Conservation (phyloP, 2,113 vertebrate genomes). For the Crotalus viridis region DNA sequence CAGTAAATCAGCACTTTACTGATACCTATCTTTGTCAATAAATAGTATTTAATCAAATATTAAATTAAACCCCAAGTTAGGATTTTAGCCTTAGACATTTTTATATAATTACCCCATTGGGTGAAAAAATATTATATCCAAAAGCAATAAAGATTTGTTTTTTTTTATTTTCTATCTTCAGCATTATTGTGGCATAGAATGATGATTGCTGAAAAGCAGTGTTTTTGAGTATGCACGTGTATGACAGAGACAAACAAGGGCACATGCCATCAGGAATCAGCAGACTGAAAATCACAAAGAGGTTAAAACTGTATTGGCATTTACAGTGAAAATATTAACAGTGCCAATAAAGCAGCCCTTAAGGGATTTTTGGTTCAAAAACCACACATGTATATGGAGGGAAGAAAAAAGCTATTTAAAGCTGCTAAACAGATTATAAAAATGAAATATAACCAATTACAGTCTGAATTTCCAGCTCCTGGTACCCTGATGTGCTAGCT, state of each 20-base stretch:
- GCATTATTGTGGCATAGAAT: background rate
- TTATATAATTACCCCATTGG: background rate
- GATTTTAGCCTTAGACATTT: background rate
- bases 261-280: background rate
- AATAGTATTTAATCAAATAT: background rate
- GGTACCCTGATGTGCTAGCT: background rate
- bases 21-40: background rate
- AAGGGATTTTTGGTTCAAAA: background rate
- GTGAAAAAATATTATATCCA: background rate
- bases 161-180: background rate
- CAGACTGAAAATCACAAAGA: background rate
- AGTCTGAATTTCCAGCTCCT: background rate
- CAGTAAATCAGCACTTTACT: background rate
- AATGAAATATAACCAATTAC: background rate
- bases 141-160: background rate
- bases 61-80: background rate
- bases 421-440: background rate
- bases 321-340: background rate
- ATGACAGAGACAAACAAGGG: background rate
- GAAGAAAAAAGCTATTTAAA: background rate
- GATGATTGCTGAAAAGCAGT: background rate
- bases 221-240: background rate
- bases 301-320: background rate
- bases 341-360: background rate
- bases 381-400: background rate